Base-by-base conservation (phyloP, 2,888 invertebrate genomes). In the Dicyrtoma fusca region DNA sequence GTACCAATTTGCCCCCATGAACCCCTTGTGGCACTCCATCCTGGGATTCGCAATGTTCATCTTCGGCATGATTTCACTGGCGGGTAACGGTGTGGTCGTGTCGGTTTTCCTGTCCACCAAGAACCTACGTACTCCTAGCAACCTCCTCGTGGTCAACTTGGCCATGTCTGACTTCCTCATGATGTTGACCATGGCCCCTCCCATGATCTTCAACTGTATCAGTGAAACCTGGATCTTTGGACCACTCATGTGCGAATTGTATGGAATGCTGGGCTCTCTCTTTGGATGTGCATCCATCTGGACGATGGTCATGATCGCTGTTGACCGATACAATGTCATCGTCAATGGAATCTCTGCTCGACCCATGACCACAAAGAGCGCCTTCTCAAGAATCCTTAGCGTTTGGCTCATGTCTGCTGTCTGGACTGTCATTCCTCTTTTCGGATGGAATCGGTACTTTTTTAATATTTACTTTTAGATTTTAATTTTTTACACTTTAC, bases 321-420 rank as follows among this genome's bases (percentile, higher is more conserved):
- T 94, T 82, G 96, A 96, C 84, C 88, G 96, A 80, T 96, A 95
- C 87, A 93, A 94, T 83, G 95, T 95, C 72, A 96, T 96, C 82
- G 95, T 95, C 49, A 94, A 93, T 84, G 86, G 84, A 76, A 87
- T 95, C 81, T 89, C 93, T 69, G 95, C 91, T 14, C 89, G 91
- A 81, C 93, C 93, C 25, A 87, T 95, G 87, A 91, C 91, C 66
- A 91, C 89, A 82, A 92, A 90, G 81, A 89, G 90, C 77, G 92
- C 93, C 51, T 84, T 93, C 76, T 83, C 92, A 61, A 88, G 92
- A 81, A 92, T 95, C 79, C 84, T 92, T 4, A 86, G 88, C 51
- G 90, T 94, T 77, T 95, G 95, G 94, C 62, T 85, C 0, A 91
- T 92, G 86, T 88, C 92, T 5, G 84, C 89, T 63, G 86, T 86